These are phyloP conservation scores for Pinctada fucata DNA, from an alignment of 2,888 invertebrate species.

Conservation along the genomic window DNA sequence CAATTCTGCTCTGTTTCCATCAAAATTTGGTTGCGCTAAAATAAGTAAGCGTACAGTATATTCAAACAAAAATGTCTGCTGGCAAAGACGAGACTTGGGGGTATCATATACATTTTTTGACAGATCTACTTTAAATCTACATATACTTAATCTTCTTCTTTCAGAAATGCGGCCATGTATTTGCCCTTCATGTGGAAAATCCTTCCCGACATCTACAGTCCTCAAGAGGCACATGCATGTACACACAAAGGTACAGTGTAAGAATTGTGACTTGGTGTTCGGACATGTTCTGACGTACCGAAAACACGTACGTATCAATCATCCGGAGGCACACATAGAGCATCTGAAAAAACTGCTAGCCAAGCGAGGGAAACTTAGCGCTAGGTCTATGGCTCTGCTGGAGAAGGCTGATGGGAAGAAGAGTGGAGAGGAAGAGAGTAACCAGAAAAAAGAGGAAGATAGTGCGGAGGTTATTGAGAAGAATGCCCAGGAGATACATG, in stretches of 20 bases:
- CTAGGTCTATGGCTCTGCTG: constrained; percentile 22
- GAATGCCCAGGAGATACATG: constrained; percentile 33
- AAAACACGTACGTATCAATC: constrained; percentile 52
- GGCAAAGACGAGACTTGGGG: too few relatives aligned
- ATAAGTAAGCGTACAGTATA: too few relatives aligned
- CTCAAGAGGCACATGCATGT: constrained; percentile 74
- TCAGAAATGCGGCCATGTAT: constrained; percentile 59
- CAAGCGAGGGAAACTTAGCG: constrained; percentile 29
- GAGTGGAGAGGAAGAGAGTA: background rate
- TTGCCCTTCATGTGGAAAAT: constrained; percentile 74
- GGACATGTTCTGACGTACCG: constrained; percentile 54
- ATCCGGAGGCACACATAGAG: constrained; percentile 50
- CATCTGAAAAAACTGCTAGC: constrained; percentile 33
- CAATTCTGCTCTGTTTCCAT: too few relatives aligned
- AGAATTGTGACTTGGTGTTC: constrained; percentile 58
- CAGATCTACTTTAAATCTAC: too few relatives aligned
- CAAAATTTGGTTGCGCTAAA: too few relatives aligned
- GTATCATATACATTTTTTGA: too few relatives aligned
- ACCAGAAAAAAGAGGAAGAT: too few relatives aligned
- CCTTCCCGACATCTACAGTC: constrained; percentile 73
- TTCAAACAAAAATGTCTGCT: too few relatives aligned
- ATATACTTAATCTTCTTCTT: constrained; percentile 6
- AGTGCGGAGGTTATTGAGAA: background rate
- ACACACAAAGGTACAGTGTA: constrained; percentile 64
- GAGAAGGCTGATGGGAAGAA: constrained; percentile 17